phyloP scores from a whole-genome alignment of 2,797 vertebrate genomes.

The Fringilla coelebs region DNA sequence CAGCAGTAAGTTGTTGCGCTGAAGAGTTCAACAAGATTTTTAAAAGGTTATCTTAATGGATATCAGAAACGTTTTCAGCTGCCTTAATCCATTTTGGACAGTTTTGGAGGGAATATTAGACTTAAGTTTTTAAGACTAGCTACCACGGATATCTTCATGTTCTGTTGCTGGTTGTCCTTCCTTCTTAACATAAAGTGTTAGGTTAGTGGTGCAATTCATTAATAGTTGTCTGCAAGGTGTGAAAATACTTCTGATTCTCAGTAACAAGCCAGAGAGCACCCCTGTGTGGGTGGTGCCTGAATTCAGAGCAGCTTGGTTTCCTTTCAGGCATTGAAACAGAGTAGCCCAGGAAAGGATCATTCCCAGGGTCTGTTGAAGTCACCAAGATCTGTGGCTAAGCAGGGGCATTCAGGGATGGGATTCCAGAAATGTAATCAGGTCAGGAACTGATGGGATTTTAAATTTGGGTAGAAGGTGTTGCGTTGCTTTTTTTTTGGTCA shows the following conservation, averaged over 20 bases:
- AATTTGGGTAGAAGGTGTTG: background rate
- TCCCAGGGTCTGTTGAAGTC: background rate
- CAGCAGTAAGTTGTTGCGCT: background rate
- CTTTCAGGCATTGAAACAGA: background rate
- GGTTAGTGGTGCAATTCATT: background rate
- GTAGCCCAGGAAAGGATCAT: fast-evolving
- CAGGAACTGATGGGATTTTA: background rate
- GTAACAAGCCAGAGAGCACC: background rate
- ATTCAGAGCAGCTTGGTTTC: fast-evolving
- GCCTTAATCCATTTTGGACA: background rate
- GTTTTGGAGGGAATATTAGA: background rate
- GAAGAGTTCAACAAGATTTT: background rate
- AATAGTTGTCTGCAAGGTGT: background rate
- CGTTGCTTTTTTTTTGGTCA: background rate
- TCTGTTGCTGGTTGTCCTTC: background rate
- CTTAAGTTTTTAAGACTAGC: background rate
- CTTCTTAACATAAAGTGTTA: background rate
- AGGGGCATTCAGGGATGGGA: fast-evolving
- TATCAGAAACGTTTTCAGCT: background rate
- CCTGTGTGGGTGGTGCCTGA: background rate
- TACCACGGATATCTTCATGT: background rate
- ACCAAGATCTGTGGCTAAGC: background rate
- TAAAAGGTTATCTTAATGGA: background rate
- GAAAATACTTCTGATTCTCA: background rate
- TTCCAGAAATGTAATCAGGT: background rate